phyloP scores from a whole-genome alignment of 2,113 vertebrate species.

The Calypte anna region DNA sequence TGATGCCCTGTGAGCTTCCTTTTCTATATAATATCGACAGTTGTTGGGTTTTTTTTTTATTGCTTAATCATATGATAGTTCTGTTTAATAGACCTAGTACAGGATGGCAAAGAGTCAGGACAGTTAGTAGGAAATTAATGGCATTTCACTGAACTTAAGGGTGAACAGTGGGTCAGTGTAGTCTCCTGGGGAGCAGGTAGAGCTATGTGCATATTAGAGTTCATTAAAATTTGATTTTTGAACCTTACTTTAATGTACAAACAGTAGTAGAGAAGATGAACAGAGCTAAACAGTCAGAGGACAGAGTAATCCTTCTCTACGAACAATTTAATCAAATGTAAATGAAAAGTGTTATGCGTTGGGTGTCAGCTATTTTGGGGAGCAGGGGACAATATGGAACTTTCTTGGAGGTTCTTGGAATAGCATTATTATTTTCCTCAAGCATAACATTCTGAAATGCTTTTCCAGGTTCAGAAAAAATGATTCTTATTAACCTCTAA shows the following conservation, averaged over 20 bases:
- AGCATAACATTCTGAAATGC: neutral
- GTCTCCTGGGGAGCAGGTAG: neutral
- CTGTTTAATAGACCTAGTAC: neutral
- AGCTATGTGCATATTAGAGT: neutral
- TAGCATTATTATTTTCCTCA: neutral
- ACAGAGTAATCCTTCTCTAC: neutral
- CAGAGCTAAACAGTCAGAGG: neutral
- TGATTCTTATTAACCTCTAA: neutral
- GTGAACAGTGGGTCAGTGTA: neutral
- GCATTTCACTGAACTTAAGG: neutral
- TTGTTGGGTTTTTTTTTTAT: neutral
- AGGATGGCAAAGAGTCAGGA: neutral
- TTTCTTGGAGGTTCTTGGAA: neutral
- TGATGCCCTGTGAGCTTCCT: neutral
- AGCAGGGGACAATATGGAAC: neutral
- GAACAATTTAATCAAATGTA: neutral
- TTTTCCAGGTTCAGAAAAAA: neutral
- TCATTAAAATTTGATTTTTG: slow-evolving; percentile 23
- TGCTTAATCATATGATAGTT: neutral
- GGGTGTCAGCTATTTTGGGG: neutral
- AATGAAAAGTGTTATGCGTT: neutral
- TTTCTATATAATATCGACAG: neutral
- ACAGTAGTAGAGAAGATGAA: neutral
- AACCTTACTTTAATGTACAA: neutral
- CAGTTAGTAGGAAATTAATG: neutral